A percentile compares a stretch with the other conserved stretches of the same genome.
phyloP scores from a whole-genome alignment of 1,140 invertebrate species.

The Telenomus remus region DNA sequence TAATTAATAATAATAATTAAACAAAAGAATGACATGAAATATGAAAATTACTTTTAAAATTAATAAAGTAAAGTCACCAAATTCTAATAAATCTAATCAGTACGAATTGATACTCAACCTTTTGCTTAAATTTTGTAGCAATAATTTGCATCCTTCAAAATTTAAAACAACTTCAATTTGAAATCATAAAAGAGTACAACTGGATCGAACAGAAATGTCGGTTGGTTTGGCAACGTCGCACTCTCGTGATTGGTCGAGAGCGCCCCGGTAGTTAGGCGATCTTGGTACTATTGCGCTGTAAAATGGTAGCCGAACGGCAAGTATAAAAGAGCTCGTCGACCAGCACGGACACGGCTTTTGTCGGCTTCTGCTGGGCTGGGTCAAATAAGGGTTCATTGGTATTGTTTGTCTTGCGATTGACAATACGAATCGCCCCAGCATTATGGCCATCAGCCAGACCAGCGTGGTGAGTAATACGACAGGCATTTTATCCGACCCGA shows the following conservation, averaged over 20 bases:
- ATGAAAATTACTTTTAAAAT: no score
- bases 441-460: constrained; percentile 74
- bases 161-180: no score
- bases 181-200: no score
- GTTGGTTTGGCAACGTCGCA: constrained; percentile 9
- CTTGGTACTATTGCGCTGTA: constrained; percentile 36
- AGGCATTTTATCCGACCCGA: constrained; percentile 28
- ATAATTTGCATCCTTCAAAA: no score
- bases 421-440: constrained; percentile 47
- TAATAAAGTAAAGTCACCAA: no score
- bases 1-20: no score
- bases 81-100: no score
- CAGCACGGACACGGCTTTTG: constrained; percentile 45
- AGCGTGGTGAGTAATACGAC: constrained; percentile 75
- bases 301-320: constrained; percentile 42
- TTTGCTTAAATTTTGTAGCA: no score
- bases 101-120: no score
- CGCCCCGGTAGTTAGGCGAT: constrained; percentile 40
- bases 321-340: constrained; percentile 52
- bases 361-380: constrained; percentile 51
- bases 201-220: no score
- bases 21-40: no score
- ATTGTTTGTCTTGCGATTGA: constrained; percentile 47
- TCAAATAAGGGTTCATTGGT: constrained; percentile 45
- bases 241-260: constrained; percentile 5